phyloP scores from a whole-genome alignment of 2,113 vertebrate genomes.

The Arizona elegans region DNA sequence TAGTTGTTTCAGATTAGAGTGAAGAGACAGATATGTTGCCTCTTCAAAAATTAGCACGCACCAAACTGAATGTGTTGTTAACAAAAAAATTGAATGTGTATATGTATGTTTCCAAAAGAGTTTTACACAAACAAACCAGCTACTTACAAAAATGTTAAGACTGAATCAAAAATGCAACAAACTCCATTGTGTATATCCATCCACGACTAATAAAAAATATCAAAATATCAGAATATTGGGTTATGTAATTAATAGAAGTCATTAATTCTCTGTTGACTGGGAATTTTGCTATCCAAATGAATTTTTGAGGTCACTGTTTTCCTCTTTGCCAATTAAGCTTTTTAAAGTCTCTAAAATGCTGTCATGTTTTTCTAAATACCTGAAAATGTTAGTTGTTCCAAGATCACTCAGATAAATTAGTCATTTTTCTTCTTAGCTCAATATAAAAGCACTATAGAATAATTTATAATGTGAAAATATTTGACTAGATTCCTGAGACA shows the following conservation, averaged over 20 bases:
- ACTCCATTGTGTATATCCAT: neutral
- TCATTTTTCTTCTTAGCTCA: neutral
- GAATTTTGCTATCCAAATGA: neutral
- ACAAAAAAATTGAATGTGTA: neutral
- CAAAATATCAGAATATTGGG: neutral
- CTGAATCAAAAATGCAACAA: neutral
- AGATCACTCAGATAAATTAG: constrained; percentile 8
- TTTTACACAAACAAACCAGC: neutral
- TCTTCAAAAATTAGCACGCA: neutral
- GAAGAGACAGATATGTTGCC: too few species aligned
- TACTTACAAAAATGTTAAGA: neutral
- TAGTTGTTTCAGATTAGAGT: neutral
- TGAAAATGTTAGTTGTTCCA: neutral
- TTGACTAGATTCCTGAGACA: neutral
- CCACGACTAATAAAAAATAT: neutral
- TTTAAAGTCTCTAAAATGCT: neutral
- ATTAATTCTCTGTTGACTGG: neutral
- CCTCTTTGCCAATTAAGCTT: neutral
- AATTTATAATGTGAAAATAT: constrained; percentile 6
- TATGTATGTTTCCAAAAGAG: neutral
- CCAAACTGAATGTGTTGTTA: neutral
- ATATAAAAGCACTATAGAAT: neutral
- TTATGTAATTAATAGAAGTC: neutral
- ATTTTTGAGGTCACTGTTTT: neutral
- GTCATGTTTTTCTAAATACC: neutral